A percentile compares a stretch with the other conserved stretches of the same genome.
phyloP scores from a whole-genome alignment of 2,888 invertebrate genomes.

The Pheosia tremula region DNA sequence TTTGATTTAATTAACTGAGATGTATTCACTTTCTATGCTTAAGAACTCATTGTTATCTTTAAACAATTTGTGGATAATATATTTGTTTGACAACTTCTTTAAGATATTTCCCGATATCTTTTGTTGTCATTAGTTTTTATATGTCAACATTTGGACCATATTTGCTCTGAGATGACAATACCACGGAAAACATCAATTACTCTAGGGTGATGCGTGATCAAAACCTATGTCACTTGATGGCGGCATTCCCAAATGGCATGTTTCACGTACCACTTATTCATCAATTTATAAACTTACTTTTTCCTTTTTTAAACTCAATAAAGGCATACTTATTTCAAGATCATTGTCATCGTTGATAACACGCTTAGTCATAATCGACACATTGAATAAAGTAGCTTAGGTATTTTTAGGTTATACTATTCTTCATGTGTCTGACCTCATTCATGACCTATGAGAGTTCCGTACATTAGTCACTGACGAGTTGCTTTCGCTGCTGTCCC shows the following conservation, averaged over 20 bases:
- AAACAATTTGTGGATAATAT: too few species aligned
- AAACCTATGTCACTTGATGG: too few species aligned
- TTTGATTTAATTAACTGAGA: conserved; percentile 6
- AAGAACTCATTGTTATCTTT: not conserved
- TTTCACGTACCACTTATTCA: too few species aligned
- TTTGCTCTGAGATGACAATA: too few species aligned
- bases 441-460: conserved; percentile 42
- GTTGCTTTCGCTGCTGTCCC: conserved; percentile 68
- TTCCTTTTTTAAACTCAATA: not conserved
- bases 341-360: not conserved
- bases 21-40: not conserved
- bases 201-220: too few species aligned
- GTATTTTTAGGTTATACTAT: conserved; percentile 30
- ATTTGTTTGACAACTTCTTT: too few species aligned
- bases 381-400: conserved; percentile 10
- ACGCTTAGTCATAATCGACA: not conserved
- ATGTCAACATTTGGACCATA: too few species aligned
- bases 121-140: too few species aligned
- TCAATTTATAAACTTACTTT: too few species aligned
- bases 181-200: too few species aligned
- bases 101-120: too few species aligned
- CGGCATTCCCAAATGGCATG: too few species aligned
- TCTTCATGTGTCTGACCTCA: conserved; percentile 28
- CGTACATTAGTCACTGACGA: conserved; percentile 59
- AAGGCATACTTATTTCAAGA: not conserved